A percentile compares a stretch with the other conserved stretches of the same genome.
Conservation (phyloP, 2,888 invertebrate genomes). For the Brachycybe producta region DNA sequence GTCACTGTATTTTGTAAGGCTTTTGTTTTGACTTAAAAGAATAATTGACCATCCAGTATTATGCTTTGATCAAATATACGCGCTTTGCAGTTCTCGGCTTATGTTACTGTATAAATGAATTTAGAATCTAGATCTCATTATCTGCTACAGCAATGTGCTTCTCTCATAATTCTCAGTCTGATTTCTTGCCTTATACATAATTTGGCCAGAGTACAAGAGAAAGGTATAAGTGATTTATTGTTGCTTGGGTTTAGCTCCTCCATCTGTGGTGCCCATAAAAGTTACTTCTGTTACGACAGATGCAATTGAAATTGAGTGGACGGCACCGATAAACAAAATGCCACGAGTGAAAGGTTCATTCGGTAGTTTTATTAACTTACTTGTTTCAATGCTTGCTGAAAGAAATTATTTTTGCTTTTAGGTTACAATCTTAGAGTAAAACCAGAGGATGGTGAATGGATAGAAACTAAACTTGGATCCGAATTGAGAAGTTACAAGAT, state of each 20-base stretch:
- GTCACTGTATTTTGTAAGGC: slow-evolving; percentile 9
- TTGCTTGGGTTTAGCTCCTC: slow-evolving; percentile 21
- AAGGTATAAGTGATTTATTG: no score
- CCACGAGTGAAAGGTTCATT: slow-evolving; percentile 11
- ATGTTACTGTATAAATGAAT: no score
- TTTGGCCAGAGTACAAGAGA: no score
- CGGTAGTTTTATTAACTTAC: no score
- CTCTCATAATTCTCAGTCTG: no score
- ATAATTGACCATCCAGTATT: no score
- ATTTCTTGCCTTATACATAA: no score
- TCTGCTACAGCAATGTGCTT: no score
- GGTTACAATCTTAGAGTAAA: slow-evolving; percentile 6
- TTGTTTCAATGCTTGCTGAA: no score
- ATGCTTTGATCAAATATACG: neutral
- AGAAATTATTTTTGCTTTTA: neutral
- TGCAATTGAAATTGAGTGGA: slow-evolving; percentile 23
- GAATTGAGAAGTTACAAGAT: slow-evolving; percentile 19
- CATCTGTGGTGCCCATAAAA: slow-evolving; percentile 22
- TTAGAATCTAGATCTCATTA: neutral
- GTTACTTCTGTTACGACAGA: slow-evolving; percentile 19
- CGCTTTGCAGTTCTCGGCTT: no score
- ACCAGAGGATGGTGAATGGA: slow-evolving; percentile 12
- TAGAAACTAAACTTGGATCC: slow-evolving; percentile 6
- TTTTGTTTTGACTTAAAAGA: neutral
- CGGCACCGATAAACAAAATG: slow-evolving; percentile 1